Evolutionary conservation across 2,113 vertebrate genomes (phyloP), one percentile per base, ranked within the genome.

Genomic region (Galeopterus variegatus): DNA sequence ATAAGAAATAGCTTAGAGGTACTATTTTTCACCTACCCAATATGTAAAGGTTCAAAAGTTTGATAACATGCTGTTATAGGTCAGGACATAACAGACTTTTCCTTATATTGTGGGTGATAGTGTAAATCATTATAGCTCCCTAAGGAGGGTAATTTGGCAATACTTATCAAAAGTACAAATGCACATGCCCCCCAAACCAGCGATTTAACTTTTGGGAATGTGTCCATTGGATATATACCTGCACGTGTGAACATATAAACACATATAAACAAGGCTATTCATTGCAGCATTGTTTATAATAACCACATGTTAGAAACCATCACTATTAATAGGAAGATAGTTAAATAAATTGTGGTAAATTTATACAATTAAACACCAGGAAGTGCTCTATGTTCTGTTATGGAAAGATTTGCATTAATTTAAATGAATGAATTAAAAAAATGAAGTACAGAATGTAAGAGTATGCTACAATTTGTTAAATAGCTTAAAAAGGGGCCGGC

Each of bases 391-490:
- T 84, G n/a, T 54, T 88, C 52, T 76, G 41, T 48, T 80, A 73
- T 54, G 17, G 77, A 75, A 69, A 56, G 56, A 73, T 56, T 19
- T 79, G 26, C 4, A 62, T 88, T 54, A 79, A 88, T 73, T 84
- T 92, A 76, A 91, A 67, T 69, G 17, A 87, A 80, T 79, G 28
- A 19, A 3, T 54, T 58, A 33, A 96, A 77, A 75, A 84, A 77
- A 82, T 45, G 50, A 86, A 69, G 69, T 93, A 93, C 26, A 67
- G 48, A 31, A 45, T 73, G 2, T 52, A 41, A 41, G 31, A 65
- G 8, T 64, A 62, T 41, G n/a, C 21, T 56, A 65, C 14, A 48
- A 33, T 90, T 93, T 88, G 33, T 79, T 79, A 72, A 58, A 50
- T 28, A 85, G 36, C 48, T 89, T 77, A 79, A 45, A n/a, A n/a